Evolutionary conservation across 2,888 invertebrate genomes (phyloP).

Genomic region (Lumbricus terrestris): DNA sequence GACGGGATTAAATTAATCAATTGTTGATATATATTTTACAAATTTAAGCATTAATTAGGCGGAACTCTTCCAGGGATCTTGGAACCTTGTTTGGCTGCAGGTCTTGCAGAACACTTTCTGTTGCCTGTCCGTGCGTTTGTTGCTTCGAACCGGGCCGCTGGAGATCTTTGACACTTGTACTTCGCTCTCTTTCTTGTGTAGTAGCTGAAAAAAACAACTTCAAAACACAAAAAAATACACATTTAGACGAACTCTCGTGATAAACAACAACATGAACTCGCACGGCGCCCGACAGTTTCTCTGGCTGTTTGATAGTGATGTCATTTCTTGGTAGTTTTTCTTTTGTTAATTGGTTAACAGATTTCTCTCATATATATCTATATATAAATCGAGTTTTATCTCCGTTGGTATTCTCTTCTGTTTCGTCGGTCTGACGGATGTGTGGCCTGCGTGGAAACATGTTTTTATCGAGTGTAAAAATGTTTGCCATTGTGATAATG

Average conservation of each 20-base stretch:
- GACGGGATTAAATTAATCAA: neutral
- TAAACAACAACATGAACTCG: neutral
- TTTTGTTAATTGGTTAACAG: conserved; percentile 8
- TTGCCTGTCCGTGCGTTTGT: neutral
- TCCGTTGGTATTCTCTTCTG: neutral
- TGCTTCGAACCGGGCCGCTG: neutral
- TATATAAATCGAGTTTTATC: conserved; percentile 3
- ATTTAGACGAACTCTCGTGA: neutral
- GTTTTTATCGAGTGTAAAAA: neutral
- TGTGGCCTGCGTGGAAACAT: neutral
- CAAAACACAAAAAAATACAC: neutral
- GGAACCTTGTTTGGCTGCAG: too few relatives aligned
- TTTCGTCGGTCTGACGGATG: neutral
- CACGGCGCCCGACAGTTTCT: neutral
- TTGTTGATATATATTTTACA: conserved; percentile 12
- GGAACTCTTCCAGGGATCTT: too few relatives aligned
- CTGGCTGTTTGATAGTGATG: neutral
- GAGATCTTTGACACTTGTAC: neutral
- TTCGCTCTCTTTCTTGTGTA: conserved; percentile 15
- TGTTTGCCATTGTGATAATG: neutral
- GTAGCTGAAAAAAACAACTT: neutral
- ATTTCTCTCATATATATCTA: neutral
- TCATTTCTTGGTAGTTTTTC: conserved; percentile 13
- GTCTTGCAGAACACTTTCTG: neutral
- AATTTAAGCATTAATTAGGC: too few relatives aligned